Evolutionary conservation across 2,797 vertebrate species (phyloP).

Genomic region (Clamator glandarius): DNA sequence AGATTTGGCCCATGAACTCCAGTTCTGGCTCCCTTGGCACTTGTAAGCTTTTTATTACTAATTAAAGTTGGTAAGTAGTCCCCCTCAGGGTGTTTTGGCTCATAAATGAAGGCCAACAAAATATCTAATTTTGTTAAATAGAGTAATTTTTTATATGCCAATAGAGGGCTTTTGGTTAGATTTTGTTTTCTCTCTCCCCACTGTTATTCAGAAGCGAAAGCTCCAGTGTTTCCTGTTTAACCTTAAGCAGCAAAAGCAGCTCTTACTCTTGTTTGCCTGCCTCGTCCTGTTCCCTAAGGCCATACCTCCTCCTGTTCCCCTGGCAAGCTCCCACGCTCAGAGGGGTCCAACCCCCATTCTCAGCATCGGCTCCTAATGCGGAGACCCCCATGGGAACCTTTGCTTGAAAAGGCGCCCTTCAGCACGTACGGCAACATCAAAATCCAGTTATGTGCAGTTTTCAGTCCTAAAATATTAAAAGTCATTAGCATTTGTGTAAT

Average conservation of each 20-base stretch:
- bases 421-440: neutral
- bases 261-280: neutral
- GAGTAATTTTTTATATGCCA: slow-evolving; percentile 69
- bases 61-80: slow-evolving; percentile 68
- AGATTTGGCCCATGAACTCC: slow-evolving; percentile 48
- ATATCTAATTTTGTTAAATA: slow-evolving; percentile 70
- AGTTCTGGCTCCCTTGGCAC: slow-evolving; percentile 49
- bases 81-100: slow-evolving; percentile 67
- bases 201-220: neutral
- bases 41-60: slow-evolving; percentile 69
- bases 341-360: neutral
- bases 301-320: neutral
- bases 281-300: neutral
- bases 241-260: neutral
- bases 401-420: neutral
- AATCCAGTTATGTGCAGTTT: neutral
- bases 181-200: slow-evolving; percentile 46
- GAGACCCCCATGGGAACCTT: neutral
- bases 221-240: neutral
- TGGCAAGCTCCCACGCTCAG: neutral
- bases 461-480: neutral
- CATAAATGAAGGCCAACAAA: slow-evolving; percentile 68
- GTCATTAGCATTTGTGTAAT: neutral
- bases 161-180: slow-evolving; percentile 52
- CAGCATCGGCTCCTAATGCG: neutral